Percentiles rank a stretch among this genome's conserved stretches.
Conservation (phyloP, 2,888 invertebrate species). For the Atethmia centrago region DNA sequence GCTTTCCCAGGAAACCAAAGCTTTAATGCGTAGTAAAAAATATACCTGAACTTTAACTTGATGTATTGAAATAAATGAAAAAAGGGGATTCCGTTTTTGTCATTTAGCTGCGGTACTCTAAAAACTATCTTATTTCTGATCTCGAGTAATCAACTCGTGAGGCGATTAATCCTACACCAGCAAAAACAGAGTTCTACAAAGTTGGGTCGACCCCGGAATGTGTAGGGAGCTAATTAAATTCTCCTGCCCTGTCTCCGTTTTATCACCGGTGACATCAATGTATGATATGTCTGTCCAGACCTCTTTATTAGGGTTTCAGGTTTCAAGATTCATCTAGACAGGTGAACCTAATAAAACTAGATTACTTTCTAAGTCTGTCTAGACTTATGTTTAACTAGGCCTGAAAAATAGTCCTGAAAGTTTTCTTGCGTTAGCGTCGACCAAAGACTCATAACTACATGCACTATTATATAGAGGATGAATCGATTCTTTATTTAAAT, state of each 20-base stretch:
- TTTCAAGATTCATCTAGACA: conserved; percentile 6
- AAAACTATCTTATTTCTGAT: conserved; percentile 15
- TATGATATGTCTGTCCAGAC: conserved; percentile 19
- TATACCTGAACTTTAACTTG: not conserved
- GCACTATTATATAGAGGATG: too few relatives aligned
- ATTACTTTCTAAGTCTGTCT: conserved; percentile 8
- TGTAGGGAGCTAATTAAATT: conserved; percentile 59
- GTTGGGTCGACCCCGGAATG: conserved; percentile 21
- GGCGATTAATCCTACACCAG: not conserved
- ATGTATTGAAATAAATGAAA: conserved; percentile 2
- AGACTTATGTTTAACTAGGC: not conserved
- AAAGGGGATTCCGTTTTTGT: conserved; percentile 18
- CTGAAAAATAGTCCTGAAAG: not conserved
- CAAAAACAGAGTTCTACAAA: conserved; percentile 28
- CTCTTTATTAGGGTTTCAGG: conserved; percentile 16
- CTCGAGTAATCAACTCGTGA: conserved; percentile 22
- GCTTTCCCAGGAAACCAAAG: not conserved
- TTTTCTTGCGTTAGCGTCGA: not conserved
- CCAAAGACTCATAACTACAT: too few relatives aligned
- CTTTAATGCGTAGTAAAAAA: not conserved
- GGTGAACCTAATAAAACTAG: conserved; percentile 14
- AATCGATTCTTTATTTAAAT: too few relatives aligned
- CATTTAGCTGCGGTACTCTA: not conserved
- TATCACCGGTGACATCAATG: conserved; percentile 49
- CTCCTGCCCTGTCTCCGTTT: conserved; percentile 42